Evolutionary conservation across 2,888 invertebrate species (phyloP).

Genomic region (Erebia epiphron): DNA sequence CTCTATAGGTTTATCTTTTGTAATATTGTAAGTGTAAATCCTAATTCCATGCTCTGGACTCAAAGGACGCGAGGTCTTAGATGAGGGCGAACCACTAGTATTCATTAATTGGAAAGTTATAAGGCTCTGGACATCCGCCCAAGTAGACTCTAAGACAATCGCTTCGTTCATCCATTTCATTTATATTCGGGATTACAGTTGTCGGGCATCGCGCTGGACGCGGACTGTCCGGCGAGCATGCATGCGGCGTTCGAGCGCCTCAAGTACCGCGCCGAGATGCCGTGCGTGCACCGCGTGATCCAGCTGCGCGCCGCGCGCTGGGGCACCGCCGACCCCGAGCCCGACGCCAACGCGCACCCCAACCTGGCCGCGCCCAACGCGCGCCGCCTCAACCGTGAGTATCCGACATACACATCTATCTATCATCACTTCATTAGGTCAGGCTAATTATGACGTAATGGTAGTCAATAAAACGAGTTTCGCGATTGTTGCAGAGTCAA

Average conservation of each 20-base stretch:
- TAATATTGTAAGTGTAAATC: too few species aligned
- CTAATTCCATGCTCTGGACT: too few species aligned
- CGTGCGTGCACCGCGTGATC: slow-evolving; percentile 68
- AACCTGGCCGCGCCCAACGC: slow-evolving; percentile 36
- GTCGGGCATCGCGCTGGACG: slow-evolving; percentile 79
- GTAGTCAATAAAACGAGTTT: background rate
- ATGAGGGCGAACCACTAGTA: too few species aligned
- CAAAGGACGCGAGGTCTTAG: too few species aligned
- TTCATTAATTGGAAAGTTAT: too few species aligned
- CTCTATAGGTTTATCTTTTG: too few species aligned
- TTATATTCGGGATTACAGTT: slow-evolving; percentile 50
- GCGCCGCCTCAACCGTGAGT: slow-evolving; percentile 22
- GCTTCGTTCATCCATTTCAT: background rate
- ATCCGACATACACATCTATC: background rate
- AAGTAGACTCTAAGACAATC: too few species aligned
- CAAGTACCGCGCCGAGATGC: slow-evolving; percentile 61
- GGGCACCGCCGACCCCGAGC: slow-evolving; percentile 69
- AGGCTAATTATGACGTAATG: too few species aligned
- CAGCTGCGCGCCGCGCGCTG: slow-evolving; percentile 74
- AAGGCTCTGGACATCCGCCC: too few species aligned
- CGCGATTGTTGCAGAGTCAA: slow-evolving; percentile 11
- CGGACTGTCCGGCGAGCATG: slow-evolving; percentile 76
- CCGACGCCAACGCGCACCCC: slow-evolving; percentile 40
- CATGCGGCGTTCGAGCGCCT: slow-evolving; percentile 76
- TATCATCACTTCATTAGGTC: too few species aligned